Evolutionary conservation across 2,113 vertebrate species (phyloP), one percentile per base, ranked within the genome.

Genomic region (Toxotes chatareus): DNA sequence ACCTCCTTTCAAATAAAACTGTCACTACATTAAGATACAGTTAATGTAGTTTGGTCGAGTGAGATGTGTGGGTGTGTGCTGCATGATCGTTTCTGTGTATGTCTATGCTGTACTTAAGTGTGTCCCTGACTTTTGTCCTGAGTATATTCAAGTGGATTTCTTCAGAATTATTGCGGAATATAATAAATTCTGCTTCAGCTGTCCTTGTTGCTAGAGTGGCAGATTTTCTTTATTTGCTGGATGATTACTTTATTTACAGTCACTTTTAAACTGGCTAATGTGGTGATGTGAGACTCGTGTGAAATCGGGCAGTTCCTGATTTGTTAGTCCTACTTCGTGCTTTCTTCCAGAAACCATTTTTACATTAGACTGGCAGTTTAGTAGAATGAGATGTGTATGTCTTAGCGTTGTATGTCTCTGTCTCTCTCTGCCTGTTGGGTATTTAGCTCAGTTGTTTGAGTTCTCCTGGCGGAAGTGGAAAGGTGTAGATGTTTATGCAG

Each of bases 401-500:
- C 19, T 65, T 62, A 59, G 61, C 7, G 2, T 8, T 68, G 23
- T 4, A 17, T 49, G 8, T 72, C 68, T 79, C 64, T 69, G 9
- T 40, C 67, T 32, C 44, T 63, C 38, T 40, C 38, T 44, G 32
- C 51, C 56, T 51, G 53, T 36, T 64, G 75, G 55, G 77, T 60
- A 55, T 77, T 74, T 59, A 8, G 49, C 44, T 66, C 49, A 19
- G 46, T 62, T 57, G 44, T 76, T 78, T 0, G 51, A 68, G 16
- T 62, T 34, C 36, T 86, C 53, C 51, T 57, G 10, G 53, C 17
- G 17, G 64, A 73, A 71, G 56, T 13, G 16, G 8, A 47, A 83
- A 86, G 66, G 86, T 90, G 85, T 85, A 5, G 74, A 84, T 91
- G 88, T 92, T 92, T 88, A 89, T 91, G 85, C 83, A 82, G 88